Conservation (phyloP, 2,113 vertebrate species). For the Muscicapa adusta region DNA sequence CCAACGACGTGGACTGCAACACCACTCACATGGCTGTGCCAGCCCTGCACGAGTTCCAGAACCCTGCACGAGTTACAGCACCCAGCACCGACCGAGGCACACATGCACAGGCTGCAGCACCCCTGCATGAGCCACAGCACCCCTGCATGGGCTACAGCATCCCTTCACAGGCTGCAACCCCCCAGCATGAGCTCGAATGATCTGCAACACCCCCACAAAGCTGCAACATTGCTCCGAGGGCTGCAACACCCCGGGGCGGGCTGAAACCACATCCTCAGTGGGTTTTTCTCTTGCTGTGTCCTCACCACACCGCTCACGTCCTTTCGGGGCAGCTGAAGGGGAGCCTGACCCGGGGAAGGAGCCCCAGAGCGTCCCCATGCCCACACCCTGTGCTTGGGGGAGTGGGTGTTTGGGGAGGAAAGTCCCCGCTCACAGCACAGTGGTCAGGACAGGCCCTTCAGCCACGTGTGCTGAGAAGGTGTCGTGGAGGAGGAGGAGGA, state of each 20-base stretch:
- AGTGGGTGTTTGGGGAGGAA: neutral
- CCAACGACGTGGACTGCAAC: accelerated
- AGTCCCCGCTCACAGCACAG: neutral
- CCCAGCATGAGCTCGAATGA: neutral
- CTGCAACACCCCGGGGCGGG: accelerated
- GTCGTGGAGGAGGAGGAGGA: neutral
- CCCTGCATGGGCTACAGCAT: neutral
- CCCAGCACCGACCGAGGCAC: too few relatives aligned
- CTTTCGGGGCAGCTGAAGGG: neutral
- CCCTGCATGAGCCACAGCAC: accelerated
- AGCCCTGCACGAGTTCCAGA: accelerated
- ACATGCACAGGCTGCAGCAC: accelerated
- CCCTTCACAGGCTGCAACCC: neutral
- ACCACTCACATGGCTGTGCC: accelerated
- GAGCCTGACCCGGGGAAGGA: neutral
- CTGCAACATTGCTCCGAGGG: neutral
- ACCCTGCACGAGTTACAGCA: accelerated
- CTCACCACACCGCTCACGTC: neutral
- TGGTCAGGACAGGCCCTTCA: neutral
- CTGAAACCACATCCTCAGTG: neutral
- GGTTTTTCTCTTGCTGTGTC: neutral
- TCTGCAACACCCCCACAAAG: neutral
- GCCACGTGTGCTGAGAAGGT: accelerated
- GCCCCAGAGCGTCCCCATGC: accelerated
- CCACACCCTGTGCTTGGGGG: neutral